A percentile compares a stretch with the other conserved stretches of the same genome.
Conservation (phyloP, 2,888 invertebrate species). For the Drosophila histrio region DNA sequence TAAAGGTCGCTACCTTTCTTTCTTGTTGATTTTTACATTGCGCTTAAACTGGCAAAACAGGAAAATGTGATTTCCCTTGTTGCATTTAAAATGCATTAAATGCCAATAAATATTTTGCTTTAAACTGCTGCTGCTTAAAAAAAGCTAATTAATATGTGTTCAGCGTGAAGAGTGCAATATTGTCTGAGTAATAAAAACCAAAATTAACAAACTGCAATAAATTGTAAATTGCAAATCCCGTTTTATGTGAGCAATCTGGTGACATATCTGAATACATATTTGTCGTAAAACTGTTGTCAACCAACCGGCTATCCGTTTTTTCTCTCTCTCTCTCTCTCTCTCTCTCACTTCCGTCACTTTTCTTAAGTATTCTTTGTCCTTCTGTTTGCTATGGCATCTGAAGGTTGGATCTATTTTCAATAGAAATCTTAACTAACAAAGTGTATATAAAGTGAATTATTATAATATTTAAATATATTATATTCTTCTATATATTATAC, state of each 20-base stretch:
- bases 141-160: constrained; percentile 32
- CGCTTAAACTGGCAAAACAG: not conserved
- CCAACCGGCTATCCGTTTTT: not conserved
- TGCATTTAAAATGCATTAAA: constrained; percentile 32
- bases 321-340: not conserved
- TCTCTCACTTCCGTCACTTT: not conserved
- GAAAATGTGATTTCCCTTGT: constrained; percentile 10
- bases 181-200: not conserved
- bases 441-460: constrained; percentile 1
- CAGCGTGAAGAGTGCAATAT: constrained; percentile 2
- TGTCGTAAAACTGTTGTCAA: not conserved
- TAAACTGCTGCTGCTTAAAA: constrained; percentile 20
- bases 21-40: not conserved
- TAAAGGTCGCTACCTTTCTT: not conserved
- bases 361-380: no score
- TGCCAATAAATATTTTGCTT: constrained; percentile 31
- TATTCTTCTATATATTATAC: not conserved
- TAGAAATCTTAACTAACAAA: not conserved
- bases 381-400: not conserved
- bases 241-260: not conserved
- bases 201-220: constrained; percentile 14
- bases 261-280: not conserved
- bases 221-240: not conserved
- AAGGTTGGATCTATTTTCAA: not conserved
- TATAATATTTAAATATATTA: not conserved